These are phyloP conservation scores for Remorina albescens DNA, from an alignment of 2,797 vertebrate genomes.

Conservation along the genomic window DNA sequence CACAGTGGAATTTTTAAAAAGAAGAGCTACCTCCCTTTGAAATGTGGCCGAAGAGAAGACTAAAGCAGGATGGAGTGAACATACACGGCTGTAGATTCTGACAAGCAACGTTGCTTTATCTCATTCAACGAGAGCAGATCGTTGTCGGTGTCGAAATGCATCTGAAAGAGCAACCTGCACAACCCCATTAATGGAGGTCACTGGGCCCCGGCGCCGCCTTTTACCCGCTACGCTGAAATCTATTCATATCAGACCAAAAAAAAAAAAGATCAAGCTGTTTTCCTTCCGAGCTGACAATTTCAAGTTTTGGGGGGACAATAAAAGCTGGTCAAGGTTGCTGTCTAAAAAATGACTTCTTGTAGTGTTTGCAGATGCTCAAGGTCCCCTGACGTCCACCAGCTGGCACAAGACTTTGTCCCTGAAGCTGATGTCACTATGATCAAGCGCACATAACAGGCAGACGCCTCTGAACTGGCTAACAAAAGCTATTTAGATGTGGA, in stretches of 20 bases:
- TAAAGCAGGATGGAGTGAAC: neutral
- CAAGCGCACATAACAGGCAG: conserved; percentile 60
- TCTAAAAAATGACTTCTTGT: conserved; percentile 80
- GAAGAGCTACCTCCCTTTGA: neutral
- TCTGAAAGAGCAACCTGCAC: conserved; percentile 21
- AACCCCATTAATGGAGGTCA: conserved; percentile 33
- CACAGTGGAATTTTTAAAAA: neutral
- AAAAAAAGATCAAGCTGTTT: conserved; percentile 48
- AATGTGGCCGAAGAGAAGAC: neutral
- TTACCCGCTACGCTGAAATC: conserved; percentile 50
- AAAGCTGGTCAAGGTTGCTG: conserved; percentile 75
- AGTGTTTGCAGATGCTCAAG: conserved; percentile 76
- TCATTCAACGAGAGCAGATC: neutral
- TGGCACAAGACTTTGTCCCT: conserved; percentile 46
- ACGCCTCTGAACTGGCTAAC: conserved; percentile 59
- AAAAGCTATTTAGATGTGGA: conserved; percentile 52
- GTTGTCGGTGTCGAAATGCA: conserved; percentile 29
- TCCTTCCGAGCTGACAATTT: conserved; percentile 65
- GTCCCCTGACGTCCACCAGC: conserved; percentile 66
- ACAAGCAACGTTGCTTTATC: neutral
- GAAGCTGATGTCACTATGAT: conserved; percentile 60
- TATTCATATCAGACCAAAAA: conserved; percentile 58
- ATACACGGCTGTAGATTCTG: neutral
- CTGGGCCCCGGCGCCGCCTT: conserved; percentile 51
- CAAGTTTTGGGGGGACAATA: conserved; percentile 61